Evolutionary conservation across 2,797 vertebrate species (phyloP).

Genomic region (Alfaro cultratus): DNA sequence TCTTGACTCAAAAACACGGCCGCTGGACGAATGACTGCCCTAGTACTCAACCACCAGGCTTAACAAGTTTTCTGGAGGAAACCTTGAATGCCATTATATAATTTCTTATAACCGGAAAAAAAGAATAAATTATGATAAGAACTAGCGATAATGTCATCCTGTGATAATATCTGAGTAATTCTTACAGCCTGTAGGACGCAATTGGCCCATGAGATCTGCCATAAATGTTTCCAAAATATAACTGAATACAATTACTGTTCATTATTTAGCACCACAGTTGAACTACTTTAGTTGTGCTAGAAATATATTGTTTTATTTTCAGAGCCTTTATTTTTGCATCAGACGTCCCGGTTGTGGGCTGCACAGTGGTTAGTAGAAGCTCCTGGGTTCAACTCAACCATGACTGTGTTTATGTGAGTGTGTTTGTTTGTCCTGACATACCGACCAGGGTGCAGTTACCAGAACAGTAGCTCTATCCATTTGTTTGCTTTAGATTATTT

Average conservation of each 20-base stretch:
- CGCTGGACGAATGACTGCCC: too few relatives aligned
- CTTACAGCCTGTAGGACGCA: background rate
- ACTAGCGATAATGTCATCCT: background rate
- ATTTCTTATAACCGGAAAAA: background rate
- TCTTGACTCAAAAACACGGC: too few relatives aligned
- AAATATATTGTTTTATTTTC: background rate
- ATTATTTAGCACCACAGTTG: background rate
- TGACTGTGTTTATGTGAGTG: background rate
- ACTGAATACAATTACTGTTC: background rate
- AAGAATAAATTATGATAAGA: background rate
- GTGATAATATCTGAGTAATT: background rate
- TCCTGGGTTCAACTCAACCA: background rate
- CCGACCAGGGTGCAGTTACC: background rate
- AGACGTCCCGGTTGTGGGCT: background rate
- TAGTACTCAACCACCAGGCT: too few relatives aligned
- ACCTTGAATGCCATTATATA: background rate
- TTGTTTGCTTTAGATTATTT: slow-evolving; percentile 22
- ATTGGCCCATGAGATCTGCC: background rate
- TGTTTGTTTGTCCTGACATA: background rate
- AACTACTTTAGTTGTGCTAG: background rate
- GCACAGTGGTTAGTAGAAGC: background rate
- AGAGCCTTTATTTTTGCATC: background rate
- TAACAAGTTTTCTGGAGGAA: too few relatives aligned
- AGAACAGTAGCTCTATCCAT: background rate
- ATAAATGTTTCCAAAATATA: background rate